phyloP scores from a whole-genome alignment of 1,140 invertebrate genomes.

The Lepidostoma basale region DNA sequence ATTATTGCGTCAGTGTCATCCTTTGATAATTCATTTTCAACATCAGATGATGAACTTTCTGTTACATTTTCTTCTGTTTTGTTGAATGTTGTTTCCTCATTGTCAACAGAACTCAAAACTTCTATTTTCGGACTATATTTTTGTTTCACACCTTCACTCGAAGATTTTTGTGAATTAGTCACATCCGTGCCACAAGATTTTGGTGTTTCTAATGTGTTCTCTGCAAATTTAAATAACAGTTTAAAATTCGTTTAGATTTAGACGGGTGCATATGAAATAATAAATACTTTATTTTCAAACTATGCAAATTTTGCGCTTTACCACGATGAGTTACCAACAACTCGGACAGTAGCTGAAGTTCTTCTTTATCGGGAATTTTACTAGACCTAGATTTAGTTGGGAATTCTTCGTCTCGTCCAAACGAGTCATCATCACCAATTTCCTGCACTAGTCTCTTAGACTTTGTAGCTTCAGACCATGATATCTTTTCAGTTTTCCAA shows the following conservation, averaged over 20 bases:
- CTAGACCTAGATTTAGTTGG: too few relatives aligned
- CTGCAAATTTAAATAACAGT: too few relatives aligned
- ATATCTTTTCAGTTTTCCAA: conserved; percentile 39
- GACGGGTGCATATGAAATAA: background rate
- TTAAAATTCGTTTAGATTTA: too few relatives aligned
- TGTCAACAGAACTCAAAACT: conserved; percentile 2
- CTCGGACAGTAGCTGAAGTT: background rate
- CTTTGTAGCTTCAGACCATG: conserved; percentile 36
- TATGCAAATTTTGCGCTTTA: background rate
- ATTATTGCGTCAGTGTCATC: too few relatives aligned
- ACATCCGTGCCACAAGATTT: too few relatives aligned
- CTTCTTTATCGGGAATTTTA: background rate
- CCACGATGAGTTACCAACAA: background rate
- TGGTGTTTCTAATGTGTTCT: too few relatives aligned
- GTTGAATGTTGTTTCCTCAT: background rate
- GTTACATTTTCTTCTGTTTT: too few relatives aligned
- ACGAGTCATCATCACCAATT: conserved; percentile 40
- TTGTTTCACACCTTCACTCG: too few relatives aligned
- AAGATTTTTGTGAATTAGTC: too few relatives aligned
- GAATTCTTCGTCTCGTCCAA: background rate
- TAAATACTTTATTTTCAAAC: background rate
- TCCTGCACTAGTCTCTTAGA: conserved; percentile 53
- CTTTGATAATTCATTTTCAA: too few relatives aligned
- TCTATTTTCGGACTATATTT: conserved; percentile 3
- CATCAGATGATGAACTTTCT: too few relatives aligned